phyloP scores from a whole-genome alignment of 2,888 invertebrate species.

The Aphrophora alni region DNA sequence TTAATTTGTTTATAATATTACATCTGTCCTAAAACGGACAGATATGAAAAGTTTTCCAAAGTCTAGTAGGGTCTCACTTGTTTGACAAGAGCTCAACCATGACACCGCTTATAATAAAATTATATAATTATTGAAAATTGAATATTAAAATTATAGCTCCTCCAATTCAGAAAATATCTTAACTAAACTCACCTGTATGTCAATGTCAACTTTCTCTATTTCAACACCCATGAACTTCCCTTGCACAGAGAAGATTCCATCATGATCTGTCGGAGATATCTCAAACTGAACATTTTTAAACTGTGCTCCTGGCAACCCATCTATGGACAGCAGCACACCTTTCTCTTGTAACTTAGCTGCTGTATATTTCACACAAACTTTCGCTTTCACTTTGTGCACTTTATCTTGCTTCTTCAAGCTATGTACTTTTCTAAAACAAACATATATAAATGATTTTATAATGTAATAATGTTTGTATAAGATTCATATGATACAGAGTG shows the following conservation, averaged over 20 bases:
- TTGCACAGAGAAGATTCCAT: conserved; percentile 72
- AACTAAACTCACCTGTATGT: conserved; percentile 61
- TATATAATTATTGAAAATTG: neutral
- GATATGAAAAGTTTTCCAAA: too few species aligned
- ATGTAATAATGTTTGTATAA: too few species aligned
- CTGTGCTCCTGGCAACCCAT: conserved; percentile 70
- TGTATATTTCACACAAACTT: conserved; percentile 68
- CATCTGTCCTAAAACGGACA: too few species aligned
- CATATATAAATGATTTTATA: too few species aligned
- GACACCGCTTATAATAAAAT: too few species aligned
- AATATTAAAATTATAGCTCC: neutral
- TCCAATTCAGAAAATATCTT: neutral
- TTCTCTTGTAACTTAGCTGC: conserved; percentile 73
- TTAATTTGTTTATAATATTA: too few species aligned
- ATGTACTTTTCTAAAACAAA: conserved; percentile 63
- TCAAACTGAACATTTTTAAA: conserved; percentile 79
- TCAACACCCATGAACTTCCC: conserved; percentile 80
- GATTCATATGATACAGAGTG: too few species aligned
- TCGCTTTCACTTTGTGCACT: conserved; percentile 62
- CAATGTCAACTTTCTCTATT: conserved; percentile 74
- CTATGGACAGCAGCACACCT: conserved; percentile 73
- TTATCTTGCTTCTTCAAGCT: conserved; percentile 47
- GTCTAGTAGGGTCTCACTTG: too few species aligned
- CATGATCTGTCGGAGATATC: conserved; percentile 69
- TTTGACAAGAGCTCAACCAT: too few species aligned